Evolutionary conservation across 2,113 vertebrate species (phyloP).

Genomic region (Hystrix brachyura): DNA sequence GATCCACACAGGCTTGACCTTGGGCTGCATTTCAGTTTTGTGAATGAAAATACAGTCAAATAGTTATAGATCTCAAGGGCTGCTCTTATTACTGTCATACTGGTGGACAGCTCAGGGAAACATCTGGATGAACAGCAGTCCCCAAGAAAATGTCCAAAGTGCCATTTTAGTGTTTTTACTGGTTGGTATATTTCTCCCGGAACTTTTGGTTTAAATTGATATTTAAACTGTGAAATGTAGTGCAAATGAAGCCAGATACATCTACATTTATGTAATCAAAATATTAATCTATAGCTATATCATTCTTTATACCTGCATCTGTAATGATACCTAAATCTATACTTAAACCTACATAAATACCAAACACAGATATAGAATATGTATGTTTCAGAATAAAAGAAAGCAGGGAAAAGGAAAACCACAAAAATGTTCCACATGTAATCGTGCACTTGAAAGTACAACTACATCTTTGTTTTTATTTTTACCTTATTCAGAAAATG

Average conservation of each 20-base stretch:
- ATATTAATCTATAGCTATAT: not conserved
- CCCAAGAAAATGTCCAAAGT: not conserved
- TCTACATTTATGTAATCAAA: not conserved
- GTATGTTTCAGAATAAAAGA: not conserved
- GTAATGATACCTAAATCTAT: too few relatives aligned
- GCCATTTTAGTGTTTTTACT: not conserved
- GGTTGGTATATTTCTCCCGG: not conserved
- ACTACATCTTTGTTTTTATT: not conserved
- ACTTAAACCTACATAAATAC: accelerated
- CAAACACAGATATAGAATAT: too few relatives aligned
- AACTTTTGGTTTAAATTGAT: too few relatives aligned
- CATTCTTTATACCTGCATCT: not conserved
- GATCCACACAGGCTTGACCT: slow-evolving; percentile 50
- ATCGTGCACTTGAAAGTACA: not conserved
- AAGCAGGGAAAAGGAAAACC: too few relatives aligned
- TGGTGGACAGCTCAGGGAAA: slow-evolving; percentile 44
- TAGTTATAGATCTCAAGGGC: not conserved
- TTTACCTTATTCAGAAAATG: not conserved
- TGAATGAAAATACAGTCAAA: slow-evolving; percentile 51
- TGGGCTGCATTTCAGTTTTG: slow-evolving; percentile 58
- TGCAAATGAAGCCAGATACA: not conserved
- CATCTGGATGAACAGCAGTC: too few relatives aligned
- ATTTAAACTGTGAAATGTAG: not conserved
- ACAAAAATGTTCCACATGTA: too few relatives aligned
- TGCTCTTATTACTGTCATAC: not conserved